Conservation (phyloP, 2,888 invertebrate species). For the Dryomyza anilis region DNA sequence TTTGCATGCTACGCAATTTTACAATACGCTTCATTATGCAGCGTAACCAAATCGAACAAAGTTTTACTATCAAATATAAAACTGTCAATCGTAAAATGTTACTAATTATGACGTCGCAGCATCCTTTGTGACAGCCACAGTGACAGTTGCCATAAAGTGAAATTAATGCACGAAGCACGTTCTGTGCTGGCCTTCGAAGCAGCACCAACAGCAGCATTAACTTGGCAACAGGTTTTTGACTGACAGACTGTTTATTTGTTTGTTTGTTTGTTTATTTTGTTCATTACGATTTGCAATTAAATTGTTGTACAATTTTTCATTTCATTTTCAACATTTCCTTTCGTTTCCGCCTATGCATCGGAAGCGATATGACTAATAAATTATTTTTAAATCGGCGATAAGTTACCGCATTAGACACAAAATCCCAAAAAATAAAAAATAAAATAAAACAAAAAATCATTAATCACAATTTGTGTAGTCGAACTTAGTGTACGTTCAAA, state of each 20-base stretch:
- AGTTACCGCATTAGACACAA: slow-evolving; percentile 13
- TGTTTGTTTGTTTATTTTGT: too few relatives aligned
- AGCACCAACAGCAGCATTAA: not conserved
- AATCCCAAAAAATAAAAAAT: slow-evolving; percentile 28
- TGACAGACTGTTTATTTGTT: too few relatives aligned
- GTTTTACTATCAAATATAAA: slow-evolving; percentile 28
- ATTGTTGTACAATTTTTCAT: too few relatives aligned
- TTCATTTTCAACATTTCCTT: too few relatives aligned
- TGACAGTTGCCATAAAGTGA: slow-evolving; percentile 11
- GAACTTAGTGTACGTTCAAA: not conserved
- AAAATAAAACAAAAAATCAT: not conserved
- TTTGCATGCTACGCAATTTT: not conserved
- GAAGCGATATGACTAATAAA: slow-evolving; percentile 12
- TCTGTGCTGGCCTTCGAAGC: too few relatives aligned
- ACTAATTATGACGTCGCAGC: slow-evolving; percentile 34
- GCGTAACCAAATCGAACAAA: not conserved
- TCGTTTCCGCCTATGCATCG: not conserved
- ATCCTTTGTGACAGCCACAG: slow-evolving; percentile 13
- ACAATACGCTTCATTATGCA: not conserved
- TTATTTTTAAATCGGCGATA: slow-evolving; percentile 1
- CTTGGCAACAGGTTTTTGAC: not conserved
- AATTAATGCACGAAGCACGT: too few relatives aligned
- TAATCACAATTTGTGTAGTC: not conserved
- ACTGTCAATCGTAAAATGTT: slow-evolving; percentile 33
- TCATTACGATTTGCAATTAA: too few relatives aligned